phyloP scores from a whole-genome alignment of 1,140 invertebrate genomes.

The Andricus grossulariae region DNA sequence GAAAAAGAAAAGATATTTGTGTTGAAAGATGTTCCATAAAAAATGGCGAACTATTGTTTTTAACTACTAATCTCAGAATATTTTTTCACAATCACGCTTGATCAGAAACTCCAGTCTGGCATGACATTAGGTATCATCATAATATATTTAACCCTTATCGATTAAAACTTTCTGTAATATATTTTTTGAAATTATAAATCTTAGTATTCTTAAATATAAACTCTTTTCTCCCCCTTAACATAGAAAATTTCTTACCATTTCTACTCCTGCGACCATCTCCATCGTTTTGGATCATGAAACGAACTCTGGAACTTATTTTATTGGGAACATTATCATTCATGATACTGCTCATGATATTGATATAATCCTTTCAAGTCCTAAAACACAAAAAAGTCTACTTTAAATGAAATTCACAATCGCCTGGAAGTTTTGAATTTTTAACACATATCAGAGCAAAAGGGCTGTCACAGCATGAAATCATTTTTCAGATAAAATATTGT shows the following conservation, averaged over 20 bases:
- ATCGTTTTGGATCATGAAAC: constrained; percentile 97
- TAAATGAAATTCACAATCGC: not conserved
- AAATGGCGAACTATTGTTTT: not conserved
- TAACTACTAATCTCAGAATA: not conserved
- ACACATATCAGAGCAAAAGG: too few relatives aligned
- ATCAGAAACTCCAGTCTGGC: constrained; percentile 8
- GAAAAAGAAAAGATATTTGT: not conserved
- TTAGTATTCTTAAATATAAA: too few relatives aligned
- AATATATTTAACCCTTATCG: not conserved
- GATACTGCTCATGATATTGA: constrained; percentile 83
- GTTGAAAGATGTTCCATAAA: not conserved
- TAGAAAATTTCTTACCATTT: constrained; percentile 66
- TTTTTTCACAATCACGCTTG: constrained; percentile 1
- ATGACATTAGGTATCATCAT: constrained; percentile 2
- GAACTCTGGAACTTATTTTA: constrained; percentile 85
- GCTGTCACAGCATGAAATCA: too few relatives aligned
- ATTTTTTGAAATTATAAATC: too few relatives aligned
- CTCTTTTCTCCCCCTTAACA: not conserved
- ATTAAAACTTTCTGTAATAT: too few relatives aligned
- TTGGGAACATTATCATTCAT: constrained; percentile 75
- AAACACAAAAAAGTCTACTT: constrained; percentile 33
- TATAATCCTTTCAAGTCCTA: constrained; percentile 78
- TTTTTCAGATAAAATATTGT: too few relatives aligned
- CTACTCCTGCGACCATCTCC: constrained; percentile 68
- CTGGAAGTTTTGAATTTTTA: too few relatives aligned